Base-by-base conservation (phyloP, 2,113 vertebrate species). In the Tringa solitaria region DNA sequence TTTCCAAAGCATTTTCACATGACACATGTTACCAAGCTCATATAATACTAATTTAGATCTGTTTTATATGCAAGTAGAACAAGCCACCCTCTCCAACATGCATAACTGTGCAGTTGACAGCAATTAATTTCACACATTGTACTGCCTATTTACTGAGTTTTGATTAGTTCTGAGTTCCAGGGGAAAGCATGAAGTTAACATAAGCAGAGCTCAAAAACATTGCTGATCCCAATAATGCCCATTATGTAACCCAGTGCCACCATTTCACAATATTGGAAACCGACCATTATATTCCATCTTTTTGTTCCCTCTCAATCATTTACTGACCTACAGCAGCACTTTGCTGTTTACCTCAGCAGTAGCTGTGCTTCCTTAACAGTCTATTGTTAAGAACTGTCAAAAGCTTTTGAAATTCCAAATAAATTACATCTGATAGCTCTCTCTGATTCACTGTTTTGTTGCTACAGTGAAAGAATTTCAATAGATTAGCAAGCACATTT, bases 391-490 rank as follows among this genome's bases (percentile, higher is more conserved):
- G 46, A 46, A 87, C 48, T 82, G 35, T 75, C 84, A 95, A 82
- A 95, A 87, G 89, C 93, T 94, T 94, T 89, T 73, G 48, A 78
- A 95, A 93, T 78, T 69, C 60, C 39, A 91, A 89, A 89, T 59
- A 89, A 70, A 82, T 84, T 45, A 6, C 24, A 93, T 89, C 93
- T 84, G 89, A 78, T 92, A 89, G 39, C 30, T 45, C 41, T 70
- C 83, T 74, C 60, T 30, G 23, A 79, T 48, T 90, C 64, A 50
- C 59, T 72, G 51, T 82, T 95, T 87, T 94, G 69, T 91, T 96
- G 48, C 65, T 53, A 89, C 65, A 94, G 37, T 60, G 74, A 89
- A 94, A 82, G 77, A 89, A 94, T 79, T 80, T 88, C 88, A 97
- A 68, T 64, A 94, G 65, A 94, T 84, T 78, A 89, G n/a, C 65